Conservation (phyloP, 2,797 vertebrate species). For the Lateolabrax maculatus region DNA sequence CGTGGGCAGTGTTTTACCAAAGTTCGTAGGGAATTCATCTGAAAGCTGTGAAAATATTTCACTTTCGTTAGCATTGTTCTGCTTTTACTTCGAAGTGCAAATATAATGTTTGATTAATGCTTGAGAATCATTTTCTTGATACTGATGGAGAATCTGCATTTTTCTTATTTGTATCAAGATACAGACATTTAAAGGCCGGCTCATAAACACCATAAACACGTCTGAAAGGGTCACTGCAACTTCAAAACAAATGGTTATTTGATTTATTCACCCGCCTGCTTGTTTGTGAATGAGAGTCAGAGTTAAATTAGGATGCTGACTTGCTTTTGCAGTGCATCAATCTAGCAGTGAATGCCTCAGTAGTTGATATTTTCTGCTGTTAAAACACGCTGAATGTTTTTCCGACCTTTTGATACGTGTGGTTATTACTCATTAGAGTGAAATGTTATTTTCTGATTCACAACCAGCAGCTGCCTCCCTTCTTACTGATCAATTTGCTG, state of each 20-base stretch:
- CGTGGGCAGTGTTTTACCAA: too few species aligned
- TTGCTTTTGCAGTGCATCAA: conserved; percentile 33
- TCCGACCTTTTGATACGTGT: conserved; percentile 56
- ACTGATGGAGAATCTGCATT: conserved; percentile 5
- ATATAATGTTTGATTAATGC: background rate
- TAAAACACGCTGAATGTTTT: conserved; percentile 61
- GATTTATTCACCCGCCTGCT: conserved; percentile 18
- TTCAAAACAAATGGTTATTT: conserved; percentile 33
- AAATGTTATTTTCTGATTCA: conserved; percentile 63
- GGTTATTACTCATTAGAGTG: conserved; percentile 66
- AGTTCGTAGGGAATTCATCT: too few species aligned
- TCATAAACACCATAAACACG: background rate
- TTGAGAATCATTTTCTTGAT: background rate
- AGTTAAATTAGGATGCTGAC: conserved; percentile 49
- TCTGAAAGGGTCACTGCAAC: conserved; percentile 49
- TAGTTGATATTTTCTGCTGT: conserved; percentile 49
- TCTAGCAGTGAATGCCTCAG: conserved; percentile 6
- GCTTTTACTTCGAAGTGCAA: background rate
- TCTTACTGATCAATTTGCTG: conserved; percentile 57
- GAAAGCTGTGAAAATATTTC: background rate
- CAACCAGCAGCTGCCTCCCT: conserved; percentile 51
- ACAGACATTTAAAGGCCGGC: conserved; percentile 2
- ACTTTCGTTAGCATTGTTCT: background rate
- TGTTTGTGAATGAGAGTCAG: background rate
- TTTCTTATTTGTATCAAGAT: background rate